Evolutionary conservation across 1,140 invertebrate species (phyloP).

Genomic region (Listronotus oregonensis): DNA sequence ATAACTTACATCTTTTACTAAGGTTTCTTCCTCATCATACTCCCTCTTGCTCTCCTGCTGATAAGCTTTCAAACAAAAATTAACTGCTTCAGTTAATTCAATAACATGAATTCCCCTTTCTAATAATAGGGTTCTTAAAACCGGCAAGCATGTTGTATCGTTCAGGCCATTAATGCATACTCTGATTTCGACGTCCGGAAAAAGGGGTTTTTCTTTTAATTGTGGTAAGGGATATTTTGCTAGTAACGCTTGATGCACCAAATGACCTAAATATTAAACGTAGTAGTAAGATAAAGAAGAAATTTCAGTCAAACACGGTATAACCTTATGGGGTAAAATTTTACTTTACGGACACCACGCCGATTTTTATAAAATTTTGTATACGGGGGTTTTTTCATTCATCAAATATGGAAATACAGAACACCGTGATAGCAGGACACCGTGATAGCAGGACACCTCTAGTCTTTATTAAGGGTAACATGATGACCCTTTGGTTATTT

Average conservation of each 20-base stretch:
- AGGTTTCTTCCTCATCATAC: conserved; percentile 51
- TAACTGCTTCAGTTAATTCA: conserved; percentile 60
- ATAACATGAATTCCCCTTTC: conserved; percentile 59
- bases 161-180: conserved; percentile 60
- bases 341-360: too few relatives aligned
- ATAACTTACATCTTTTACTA: conserved; percentile 1
- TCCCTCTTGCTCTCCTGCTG: conserved; percentile 58
- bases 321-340: conserved; percentile 41
- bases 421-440: too few relatives aligned
- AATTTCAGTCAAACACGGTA: too few relatives aligned
- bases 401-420: too few relatives aligned
- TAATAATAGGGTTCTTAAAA: conserved; percentile 58
- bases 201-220: conserved; percentile 51
- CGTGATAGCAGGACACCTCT: too few relatives aligned
- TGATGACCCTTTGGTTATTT: too few relatives aligned
- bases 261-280: conserved; percentile 55
- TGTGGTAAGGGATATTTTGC: conserved; percentile 61
- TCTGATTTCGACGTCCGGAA: conserved; percentile 54
- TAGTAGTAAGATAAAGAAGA: neutral
- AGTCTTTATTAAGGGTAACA: too few relatives aligned
- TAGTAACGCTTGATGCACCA: conserved; percentile 62
- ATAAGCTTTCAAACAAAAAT: conserved; percentile 61
- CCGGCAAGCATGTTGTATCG: conserved; percentile 53
- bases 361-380: too few relatives aligned
- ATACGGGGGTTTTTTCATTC: too few relatives aligned